Percentiles rank a stretch among this genome's conserved stretches.
Conservation (phyloP, 2,888 invertebrate species). For the Cantharis nigra region DNA sequence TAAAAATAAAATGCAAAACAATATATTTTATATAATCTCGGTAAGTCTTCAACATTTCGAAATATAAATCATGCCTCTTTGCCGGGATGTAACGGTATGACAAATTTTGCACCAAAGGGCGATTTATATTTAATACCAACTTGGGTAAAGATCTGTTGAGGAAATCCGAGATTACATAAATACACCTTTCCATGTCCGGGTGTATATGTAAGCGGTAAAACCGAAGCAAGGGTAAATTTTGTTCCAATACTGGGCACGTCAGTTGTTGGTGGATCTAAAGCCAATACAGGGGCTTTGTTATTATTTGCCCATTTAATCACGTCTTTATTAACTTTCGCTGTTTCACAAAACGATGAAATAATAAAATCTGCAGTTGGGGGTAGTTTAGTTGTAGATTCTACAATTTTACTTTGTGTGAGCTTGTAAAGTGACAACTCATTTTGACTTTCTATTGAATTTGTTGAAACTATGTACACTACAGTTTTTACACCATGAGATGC, state of each 20-base stretch:
- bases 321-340: conserved; percentile 52
- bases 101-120: conserved; percentile 83
- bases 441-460: conserved; percentile 56
- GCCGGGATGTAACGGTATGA: conserved; percentile 70
- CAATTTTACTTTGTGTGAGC: conserved; percentile 65
- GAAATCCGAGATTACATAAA: conserved; percentile 84
- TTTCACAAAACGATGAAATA: conserved; percentile 61
- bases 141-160: conserved; percentile 74
- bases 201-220: conserved; percentile 69
- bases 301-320: conserved; percentile 71
- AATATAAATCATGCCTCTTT: background rate
- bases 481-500: conserved; percentile 81
- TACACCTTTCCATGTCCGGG: conserved; percentile 74
- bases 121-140: conserved; percentile 80
- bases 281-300: conserved; percentile 73
- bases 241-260: conserved; percentile 65
- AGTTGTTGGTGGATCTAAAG: conserved; percentile 74
- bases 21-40: background rate
- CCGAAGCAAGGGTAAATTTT: conserved; percentile 74
- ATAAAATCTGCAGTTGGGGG: conserved; percentile 61
- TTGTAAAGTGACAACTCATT: conserved; percentile 71
- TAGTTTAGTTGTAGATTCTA: conserved; percentile 58
- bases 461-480: conserved; percentile 55
- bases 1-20: background rate
- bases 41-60: background rate